Conservation (phyloP, 2,888 invertebrate genomes). For the Bombylius major region DNA sequence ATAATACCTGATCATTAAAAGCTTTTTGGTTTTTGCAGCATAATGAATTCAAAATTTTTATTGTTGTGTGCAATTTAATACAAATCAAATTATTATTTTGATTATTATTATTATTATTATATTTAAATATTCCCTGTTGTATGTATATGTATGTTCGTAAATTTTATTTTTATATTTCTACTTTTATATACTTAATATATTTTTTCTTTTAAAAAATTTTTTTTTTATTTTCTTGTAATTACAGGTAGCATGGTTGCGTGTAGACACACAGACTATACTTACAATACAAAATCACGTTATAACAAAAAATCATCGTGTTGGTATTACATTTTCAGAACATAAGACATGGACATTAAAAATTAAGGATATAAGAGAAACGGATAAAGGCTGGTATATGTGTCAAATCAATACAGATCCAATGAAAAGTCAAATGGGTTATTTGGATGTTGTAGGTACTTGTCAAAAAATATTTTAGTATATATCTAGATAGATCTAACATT, state of each 20-base stretch:
- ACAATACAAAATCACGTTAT: slow-evolving; percentile 82
- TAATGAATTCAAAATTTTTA: no score
- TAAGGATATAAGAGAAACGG: slow-evolving; percentile 61
- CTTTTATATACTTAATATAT: background rate
- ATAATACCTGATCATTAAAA: no score
- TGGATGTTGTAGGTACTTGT: slow-evolving; percentile 72
- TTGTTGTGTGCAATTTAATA: no score
- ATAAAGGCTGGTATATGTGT: slow-evolving; percentile 59
- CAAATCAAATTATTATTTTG: no score
- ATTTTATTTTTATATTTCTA: no score
- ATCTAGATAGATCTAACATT: background rate
- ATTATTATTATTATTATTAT: no score
- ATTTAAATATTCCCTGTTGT: no score
- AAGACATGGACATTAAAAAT: slow-evolving; percentile 74
- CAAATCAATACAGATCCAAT: slow-evolving; percentile 39
- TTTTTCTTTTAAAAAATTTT: background rate
- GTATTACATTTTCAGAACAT: slow-evolving; percentile 63
- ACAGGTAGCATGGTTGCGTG: slow-evolving; percentile 36
- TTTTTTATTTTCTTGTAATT: slow-evolving; percentile 2
- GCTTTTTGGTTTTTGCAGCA: no score
- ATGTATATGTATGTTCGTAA: no score
- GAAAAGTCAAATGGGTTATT: slow-evolving; percentile 64
- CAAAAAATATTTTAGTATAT: slow-evolving; percentile 23
- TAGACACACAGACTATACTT: slow-evolving; percentile 76
- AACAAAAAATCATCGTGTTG: slow-evolving; percentile 77